Evolutionary conservation across 2,888 invertebrate species (phyloP).

Genomic region (Pristionchus arcanus): DNA sequence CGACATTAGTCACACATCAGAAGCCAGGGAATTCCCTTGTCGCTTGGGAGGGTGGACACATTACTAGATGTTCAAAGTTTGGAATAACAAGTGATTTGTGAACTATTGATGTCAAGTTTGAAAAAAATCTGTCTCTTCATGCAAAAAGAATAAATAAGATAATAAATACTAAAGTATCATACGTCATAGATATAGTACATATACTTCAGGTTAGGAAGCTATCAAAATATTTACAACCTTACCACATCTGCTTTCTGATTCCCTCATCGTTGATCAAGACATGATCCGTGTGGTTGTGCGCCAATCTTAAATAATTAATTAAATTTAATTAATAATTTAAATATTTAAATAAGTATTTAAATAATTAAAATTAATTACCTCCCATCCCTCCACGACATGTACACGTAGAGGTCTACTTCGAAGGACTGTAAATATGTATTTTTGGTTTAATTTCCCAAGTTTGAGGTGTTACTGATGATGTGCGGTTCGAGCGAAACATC

Average conservation of each 20-base stretch:
- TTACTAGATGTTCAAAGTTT: neutral
- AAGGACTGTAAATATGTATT: constrained; percentile 69
- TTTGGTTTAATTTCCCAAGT: neutral
- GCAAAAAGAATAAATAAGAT: too few species aligned
- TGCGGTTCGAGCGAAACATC: too few species aligned
- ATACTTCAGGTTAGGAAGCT: too few species aligned
- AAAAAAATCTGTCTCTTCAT: too few species aligned
- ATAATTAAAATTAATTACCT: constrained; percentile 55
- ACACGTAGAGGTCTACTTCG: constrained; percentile 76
- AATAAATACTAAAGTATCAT: too few species aligned
- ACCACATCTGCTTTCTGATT: constrained; percentile 74
- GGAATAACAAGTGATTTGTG: too few species aligned
- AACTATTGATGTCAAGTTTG: too few species aligned
- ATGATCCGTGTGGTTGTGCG: constrained; percentile 70
- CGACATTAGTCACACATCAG: neutral
- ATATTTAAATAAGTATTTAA: too few species aligned
- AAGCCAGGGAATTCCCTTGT: neutral
- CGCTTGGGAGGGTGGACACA: neutral
- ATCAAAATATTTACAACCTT: too few species aligned
- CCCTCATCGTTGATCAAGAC: constrained; percentile 73
- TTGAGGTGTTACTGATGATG: too few species aligned
- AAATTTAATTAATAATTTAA: neutral
- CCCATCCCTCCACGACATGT: constrained; percentile 69
- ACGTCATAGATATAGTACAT: too few species aligned
- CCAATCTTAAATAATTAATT: constrained; percentile 54